A percentile compares a stretch with the other conserved stretches of the same genome.
phyloP scores from a whole-genome alignment of 2,113 vertebrate genomes.

The Shinisaurus crocodilurus region DNA sequence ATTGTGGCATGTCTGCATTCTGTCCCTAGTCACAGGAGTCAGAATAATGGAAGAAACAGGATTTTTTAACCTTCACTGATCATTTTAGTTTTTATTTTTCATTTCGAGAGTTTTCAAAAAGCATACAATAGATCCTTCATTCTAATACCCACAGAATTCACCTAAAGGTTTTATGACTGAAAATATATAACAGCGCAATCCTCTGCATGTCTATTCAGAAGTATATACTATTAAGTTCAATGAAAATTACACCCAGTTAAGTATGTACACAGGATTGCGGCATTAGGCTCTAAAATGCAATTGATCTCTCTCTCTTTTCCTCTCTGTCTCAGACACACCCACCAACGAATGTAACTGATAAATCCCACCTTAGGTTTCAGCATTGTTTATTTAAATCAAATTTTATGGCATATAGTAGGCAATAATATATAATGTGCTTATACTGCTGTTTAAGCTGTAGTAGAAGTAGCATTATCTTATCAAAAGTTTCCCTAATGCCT shows the following conservation, averaged over 20 bases:
- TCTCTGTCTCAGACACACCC: background rate
- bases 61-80: conserved; percentile 67
- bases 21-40: conserved; percentile 77
- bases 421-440: conserved; percentile 24
- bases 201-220: background rate
- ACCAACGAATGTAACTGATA: background rate
- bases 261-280: background rate
- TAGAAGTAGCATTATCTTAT: conserved; percentile 33
- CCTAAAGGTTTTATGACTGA: conserved; percentile 25
- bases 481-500: conserved; percentile 35
- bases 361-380: conserved; percentile 48
- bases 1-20: conserved; percentile 87
- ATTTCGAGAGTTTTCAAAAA: conserved; percentile 50
- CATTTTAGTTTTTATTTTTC: conserved; percentile 64
- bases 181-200: conserved; percentile 31
- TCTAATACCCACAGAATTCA: conserved; percentile 30
- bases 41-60: conserved; percentile 71
- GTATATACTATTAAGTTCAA: background rate
- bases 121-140: conserved; percentile 37
- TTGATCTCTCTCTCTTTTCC: background rate
- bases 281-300: conserved; percentile 37
- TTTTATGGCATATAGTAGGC: conserved; percentile 38
- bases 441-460: conserved; percentile 39
- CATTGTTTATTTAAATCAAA: conserved; percentile 52
- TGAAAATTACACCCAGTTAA: background rate